Base-by-base conservation (phyloP, 2,797 vertebrate genomes). In the Heterohyrax brucei region DNA sequence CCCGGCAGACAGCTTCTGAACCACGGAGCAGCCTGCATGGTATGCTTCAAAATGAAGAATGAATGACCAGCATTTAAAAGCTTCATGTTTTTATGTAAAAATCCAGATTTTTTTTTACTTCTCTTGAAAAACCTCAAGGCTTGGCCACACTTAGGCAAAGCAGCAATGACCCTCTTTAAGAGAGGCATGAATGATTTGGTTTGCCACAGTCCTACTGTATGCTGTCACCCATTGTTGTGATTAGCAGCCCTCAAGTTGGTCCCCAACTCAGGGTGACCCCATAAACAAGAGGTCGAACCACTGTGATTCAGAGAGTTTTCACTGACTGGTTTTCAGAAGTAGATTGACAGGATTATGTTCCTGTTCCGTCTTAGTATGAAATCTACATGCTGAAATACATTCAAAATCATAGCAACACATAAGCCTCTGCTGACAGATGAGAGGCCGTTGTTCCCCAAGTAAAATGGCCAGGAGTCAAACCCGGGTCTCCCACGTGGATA, bases 41-140 rank as follows among this genome's bases (percentile, higher is more conserved):
- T 10, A 0, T 53, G 19, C 59, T 91, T 33, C 22, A 73, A 89
- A 75, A n/a, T 33, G 24, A 2, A 50, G 24, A 86, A 24, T 61
- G 39, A 73, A 30, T 87, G 66, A 53, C 5, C 33, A 76, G 53
- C 24, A 89, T 56, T 88, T 68, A 77, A 50, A 96, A 33, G 33
- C 33, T 19, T 28, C 14, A 13, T 19, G 2, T 84, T 64, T 64
- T 70, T 21, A 78, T 3, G 10, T 39, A 61, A 82, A 75, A 75
- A 1, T 39, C 26, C 30, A 10, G 9, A 46, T 72, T 95, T 70
- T 19, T 95, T 70, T 19, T 21, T 68, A 53, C 16, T 78, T 84
- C 1, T 85, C 7, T 50, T 66, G 59, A 39, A 56, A 83, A 56
- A 21, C 33, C 0, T 87, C 16, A 48, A 33, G 30, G 39, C 14